Evolutionary conservation across 2,888 invertebrate species (phyloP), one percentile per base, ranked within the genome.

Genomic region (Caprella mutica): DNA sequence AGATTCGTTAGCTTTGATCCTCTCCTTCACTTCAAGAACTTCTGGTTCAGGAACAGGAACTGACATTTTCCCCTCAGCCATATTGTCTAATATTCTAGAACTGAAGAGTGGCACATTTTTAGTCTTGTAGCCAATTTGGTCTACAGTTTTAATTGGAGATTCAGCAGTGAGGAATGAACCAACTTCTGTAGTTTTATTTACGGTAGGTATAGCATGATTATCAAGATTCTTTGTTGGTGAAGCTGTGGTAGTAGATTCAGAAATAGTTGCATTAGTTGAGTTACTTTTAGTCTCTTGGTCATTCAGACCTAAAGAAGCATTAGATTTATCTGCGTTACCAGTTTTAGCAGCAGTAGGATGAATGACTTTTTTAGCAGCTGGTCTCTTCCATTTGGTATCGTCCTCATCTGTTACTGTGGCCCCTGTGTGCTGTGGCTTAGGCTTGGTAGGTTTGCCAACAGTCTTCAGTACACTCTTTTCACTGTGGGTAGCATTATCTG

Each of bases 351-450:
- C 12, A 3, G 3, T 43, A 17, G 9, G n/a, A 19, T 42, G 9
- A 42, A n/a, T 9, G 42, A 42, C 21, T 42, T 12, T 24, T 52
- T 38, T 39, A 19, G 40, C 21, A 12, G 42, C 27, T 19, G 56
- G 56, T 21, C 50, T 51, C 24, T 56, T 51, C 56, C 56, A 56
- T 23, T 56, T 51, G 3, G 56, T 40, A 40, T 26, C 19, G 19
- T 61, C 61, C 19, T 54, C 55, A 12, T 55, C 38, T 14, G 53
- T 38, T 12, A 39, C 30, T 30, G 35, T 48, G 19, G 51, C 55
- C 17, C 57, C 50, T 3, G 58, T 58, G 19, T 38, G 51, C 24
- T 39, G 27, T 4, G 61, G 61, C 24, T 61, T 61, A 30, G 55
- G 55, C n/a, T 30, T 17, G 1, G 30, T 24, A 29, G 48, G 48